Conservation (phyloP, 2,888 invertebrate species). For the Dilophus febrilis region DNA sequence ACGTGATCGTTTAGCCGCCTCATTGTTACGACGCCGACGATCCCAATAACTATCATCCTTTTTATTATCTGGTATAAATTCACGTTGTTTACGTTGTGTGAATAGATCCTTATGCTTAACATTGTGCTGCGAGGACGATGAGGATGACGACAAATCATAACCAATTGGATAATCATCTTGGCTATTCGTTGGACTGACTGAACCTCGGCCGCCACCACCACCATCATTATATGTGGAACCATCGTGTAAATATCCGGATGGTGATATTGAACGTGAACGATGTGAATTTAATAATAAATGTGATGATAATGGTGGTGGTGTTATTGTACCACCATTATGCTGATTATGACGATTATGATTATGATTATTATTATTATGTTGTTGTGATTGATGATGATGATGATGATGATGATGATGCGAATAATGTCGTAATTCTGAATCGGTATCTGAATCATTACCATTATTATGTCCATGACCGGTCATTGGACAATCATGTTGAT, state of each 20-base stretch:
- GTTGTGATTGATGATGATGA: no score
- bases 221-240: neutral
- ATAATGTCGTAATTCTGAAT: neutral
- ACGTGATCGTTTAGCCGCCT: constrained; percentile 90
- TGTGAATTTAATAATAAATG: constrained; percentile 26
- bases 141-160: constrained; percentile 35
- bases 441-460: no score
- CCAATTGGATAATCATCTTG: constrained; percentile 28
- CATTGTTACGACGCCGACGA: constrained; percentile 85
- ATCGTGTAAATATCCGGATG: constrained; percentile 1
- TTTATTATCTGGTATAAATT: constrained; percentile 91
- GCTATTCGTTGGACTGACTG: constrained; percentile 18
- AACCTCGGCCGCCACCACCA: constrained; percentile 17
- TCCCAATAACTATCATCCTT: constrained; percentile 98
- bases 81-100: constrained; percentile 82
- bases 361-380: neutral
- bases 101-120: constrained; percentile 64
- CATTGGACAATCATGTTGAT: no score
- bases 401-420: no score
- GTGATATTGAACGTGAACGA: no score
- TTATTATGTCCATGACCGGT: no score
- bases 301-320: constrained; percentile 34
- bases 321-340: constrained; percentile 12
- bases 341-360: neutral
- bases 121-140: no score